Conservation (phyloP, 1,140 invertebrate species). For the Drosophila ironensis region DNA sequence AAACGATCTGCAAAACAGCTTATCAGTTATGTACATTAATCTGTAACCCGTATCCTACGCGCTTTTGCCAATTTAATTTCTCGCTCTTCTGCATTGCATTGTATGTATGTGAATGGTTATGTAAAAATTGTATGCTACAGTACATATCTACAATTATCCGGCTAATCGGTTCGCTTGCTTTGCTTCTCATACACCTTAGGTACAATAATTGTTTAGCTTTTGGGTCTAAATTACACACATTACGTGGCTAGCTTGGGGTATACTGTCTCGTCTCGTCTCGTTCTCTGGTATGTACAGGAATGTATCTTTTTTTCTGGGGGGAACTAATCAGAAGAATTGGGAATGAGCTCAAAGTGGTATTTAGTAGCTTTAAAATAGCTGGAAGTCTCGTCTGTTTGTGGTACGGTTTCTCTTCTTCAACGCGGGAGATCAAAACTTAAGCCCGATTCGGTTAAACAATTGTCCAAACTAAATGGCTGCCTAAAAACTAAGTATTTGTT, state of each 20-base stretch:
- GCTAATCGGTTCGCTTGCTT: conserved; percentile 45
- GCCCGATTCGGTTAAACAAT: conserved; percentile 21
- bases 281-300: conserved; percentile 72
- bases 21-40: conserved; percentile 51
- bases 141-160: conserved; percentile 74
- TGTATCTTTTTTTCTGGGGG: too few species aligned
- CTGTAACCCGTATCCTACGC: conserved; percentile 32
- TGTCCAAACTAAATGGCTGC: conserved; percentile 43
- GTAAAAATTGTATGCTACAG: conserved; percentile 69
- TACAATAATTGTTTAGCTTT: conserved; percentile 67
- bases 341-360: conserved; percentile 38
- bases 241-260: conserved; percentile 24
- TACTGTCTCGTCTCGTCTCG: too few species aligned
- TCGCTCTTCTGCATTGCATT: conserved; percentile 4
- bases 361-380: conserved; percentile 26
- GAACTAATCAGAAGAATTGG: conserved; percentile 20
- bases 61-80: conserved; percentile 38
- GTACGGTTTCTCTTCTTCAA: not conserved
- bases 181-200: conserved; percentile 58
- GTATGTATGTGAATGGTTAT: conserved; percentile 1
- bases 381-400: conserved; percentile 9
- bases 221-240: conserved; percentile 50
- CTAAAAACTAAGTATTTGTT: too few species aligned
- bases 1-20: conserved; percentile 43
- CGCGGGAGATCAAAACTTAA: conserved; percentile 15